These are phyloP conservation scores for Polypterus bichir DNA, from an alignment of 2,113 vertebrate genomes.

Conservation along the genomic window DNA sequence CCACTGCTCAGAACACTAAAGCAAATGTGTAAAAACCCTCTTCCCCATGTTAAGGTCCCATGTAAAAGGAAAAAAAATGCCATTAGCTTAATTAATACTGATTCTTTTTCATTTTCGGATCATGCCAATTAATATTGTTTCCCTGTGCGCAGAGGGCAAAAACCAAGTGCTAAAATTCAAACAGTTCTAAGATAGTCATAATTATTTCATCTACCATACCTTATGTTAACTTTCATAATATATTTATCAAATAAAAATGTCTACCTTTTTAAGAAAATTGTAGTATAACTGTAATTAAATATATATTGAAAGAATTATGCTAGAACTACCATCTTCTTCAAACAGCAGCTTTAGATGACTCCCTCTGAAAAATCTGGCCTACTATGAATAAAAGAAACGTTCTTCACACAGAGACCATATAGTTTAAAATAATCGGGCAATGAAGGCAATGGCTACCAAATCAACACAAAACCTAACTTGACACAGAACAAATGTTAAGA, in stretches of 20 bases:
- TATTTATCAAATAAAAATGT: conserved; percentile 46
- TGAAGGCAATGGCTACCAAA: too few species aligned
- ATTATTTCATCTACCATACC: conserved; percentile 31
- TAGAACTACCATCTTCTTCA: too few species aligned
- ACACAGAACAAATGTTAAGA: too few species aligned
- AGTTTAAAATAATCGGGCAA: too few species aligned
- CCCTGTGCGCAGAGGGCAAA: conserved; percentile 2
- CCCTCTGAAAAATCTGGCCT: too few species aligned
- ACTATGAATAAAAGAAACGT: too few species aligned
- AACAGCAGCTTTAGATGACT: too few species aligned
- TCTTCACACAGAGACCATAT: too few species aligned
- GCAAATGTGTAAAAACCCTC: conserved; percentile 63
- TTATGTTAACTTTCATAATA: conserved; percentile 46
- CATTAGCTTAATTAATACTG: conserved; percentile 42
- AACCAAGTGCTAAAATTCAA: conserved; percentile 12
- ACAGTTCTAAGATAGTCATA: conserved; percentile 17
- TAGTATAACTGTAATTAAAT: conserved; percentile 44
- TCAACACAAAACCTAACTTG: too few species aligned
- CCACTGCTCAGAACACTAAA: conserved; percentile 63
- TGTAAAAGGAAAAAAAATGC: conserved; percentile 34
- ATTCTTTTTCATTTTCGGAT: conserved; percentile 23
- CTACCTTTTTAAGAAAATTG: conserved; percentile 11
- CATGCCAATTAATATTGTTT: conserved; percentile 40
- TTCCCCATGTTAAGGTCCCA: conserved; percentile 70
- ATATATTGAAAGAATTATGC: conserved; percentile 20